phyloP scores from a whole-genome alignment of 2,888 invertebrate species.

The Tineola bisselliella region DNA sequence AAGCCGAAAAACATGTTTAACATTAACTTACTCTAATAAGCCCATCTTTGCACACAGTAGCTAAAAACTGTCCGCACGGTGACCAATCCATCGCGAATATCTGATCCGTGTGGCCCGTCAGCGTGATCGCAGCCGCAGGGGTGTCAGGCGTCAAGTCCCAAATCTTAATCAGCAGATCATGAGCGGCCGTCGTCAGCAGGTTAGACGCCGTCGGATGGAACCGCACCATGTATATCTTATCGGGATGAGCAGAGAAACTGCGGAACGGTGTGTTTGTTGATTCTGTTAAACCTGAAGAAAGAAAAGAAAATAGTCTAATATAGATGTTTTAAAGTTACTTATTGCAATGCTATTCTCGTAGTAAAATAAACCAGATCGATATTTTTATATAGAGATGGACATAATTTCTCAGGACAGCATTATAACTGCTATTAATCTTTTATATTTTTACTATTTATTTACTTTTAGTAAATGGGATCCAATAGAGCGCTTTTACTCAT shows the following conservation, averaged over 20 bases:
- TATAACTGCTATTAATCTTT: too few species aligned
- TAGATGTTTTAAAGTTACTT: not conserved
- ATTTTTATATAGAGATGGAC: too few species aligned
- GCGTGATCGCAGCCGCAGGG: conserved; percentile 54
- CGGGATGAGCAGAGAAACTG: conserved; percentile 78
- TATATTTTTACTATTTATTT: too few species aligned
- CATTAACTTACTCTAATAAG: conserved; percentile 68
- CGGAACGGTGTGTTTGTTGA: conserved; percentile 80
- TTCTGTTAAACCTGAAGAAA: conserved; percentile 68
- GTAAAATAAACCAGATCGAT: too few species aligned
- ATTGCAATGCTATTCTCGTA: too few species aligned
- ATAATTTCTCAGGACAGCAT: too few species aligned
- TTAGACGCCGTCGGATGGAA: conserved; percentile 91
- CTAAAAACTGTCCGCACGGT: conserved; percentile 85
- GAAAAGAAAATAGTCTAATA: too few species aligned
- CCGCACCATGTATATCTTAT: conserved; percentile 87
- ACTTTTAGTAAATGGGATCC: too few species aligned
- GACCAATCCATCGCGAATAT: conserved; percentile 95
- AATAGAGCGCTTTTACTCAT: too few species aligned
- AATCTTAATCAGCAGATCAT: conserved; percentile 88
- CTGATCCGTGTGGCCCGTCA: conserved; percentile 85
- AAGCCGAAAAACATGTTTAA: not conserved
- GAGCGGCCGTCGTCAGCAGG: conserved; percentile 87
- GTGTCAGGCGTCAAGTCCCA: conserved; percentile 76
- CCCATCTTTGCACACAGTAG: conserved; percentile 91